These are phyloP conservation scores for Gavialis gangeticus DNA, from an alignment of 2,113 vertebrate species.

Conservation along the genomic window DNA sequence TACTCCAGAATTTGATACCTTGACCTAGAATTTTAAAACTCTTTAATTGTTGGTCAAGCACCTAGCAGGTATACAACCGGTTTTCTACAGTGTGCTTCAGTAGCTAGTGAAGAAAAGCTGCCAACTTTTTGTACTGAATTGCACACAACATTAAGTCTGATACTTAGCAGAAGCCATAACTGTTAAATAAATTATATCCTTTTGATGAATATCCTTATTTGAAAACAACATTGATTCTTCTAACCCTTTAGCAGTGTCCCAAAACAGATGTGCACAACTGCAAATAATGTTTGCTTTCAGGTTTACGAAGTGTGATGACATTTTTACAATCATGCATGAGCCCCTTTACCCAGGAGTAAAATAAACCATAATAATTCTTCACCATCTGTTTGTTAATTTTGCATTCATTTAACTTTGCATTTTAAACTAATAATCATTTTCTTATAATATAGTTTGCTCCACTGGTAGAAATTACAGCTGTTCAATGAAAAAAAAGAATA, in stretches of 20 bases:
- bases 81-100: slow-evolving; percentile 10
- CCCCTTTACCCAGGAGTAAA: slow-evolving; percentile 72
- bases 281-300: slow-evolving; percentile 79
- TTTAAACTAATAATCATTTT: slow-evolving; percentile 79
- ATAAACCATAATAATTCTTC: slow-evolving; percentile 75
- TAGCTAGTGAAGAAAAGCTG: slow-evolving; percentile 56
- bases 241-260: slow-evolving; percentile 77
- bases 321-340: slow-evolving; percentile 78
- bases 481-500: slow-evolving; percentile 66
- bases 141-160: slow-evolving; percentile 75
- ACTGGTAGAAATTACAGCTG: slow-evolving; percentile 70
- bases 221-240: slow-evolving; percentile 76
- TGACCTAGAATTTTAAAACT: not conserved
- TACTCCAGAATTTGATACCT: not conserved
- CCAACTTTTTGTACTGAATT: slow-evolving; percentile 76
- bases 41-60: not conserved
- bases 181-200: slow-evolving; percentile 77
- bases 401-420: slow-evolving; percentile 79
- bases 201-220: slow-evolving; percentile 77
- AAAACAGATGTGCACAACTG: slow-evolving; percentile 81
- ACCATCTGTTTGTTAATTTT: slow-evolving; percentile 83
- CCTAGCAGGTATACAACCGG: slow-evolving; percentile 18
- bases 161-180: slow-evolving; percentile 76
- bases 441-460: slow-evolving; percentile 69
- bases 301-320: slow-evolving; percentile 82